Evolutionary conservation across 2,888 invertebrate species (phyloP).

Genomic region (Pollenia amentaria): DNA sequence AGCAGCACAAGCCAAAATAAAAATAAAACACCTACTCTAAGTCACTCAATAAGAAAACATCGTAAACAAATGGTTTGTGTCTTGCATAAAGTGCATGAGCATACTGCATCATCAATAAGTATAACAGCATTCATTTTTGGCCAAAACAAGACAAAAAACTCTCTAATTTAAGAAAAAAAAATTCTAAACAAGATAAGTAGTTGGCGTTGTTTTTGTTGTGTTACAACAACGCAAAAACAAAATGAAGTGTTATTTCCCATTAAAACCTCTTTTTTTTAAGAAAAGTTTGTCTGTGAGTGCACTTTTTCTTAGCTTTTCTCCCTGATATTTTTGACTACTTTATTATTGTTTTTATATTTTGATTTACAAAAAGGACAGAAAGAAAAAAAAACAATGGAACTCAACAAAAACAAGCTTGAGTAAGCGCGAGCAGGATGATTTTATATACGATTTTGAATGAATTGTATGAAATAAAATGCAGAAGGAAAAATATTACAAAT

Average conservation of each 20-base stretch:
- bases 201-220: neutral
- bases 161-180: neutral
- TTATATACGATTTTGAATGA: too few species aligned
- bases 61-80: conserved; percentile 21
- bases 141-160: neutral
- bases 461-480: neutral
- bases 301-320: neutral
- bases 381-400: neutral
- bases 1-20: conserved; percentile 15
- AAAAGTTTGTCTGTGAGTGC: neutral
- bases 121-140: neutral
- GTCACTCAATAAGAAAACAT: neutral
- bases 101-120: too few species aligned
- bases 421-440: neutral
- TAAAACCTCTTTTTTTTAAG: neutral
- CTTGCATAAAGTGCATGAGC: conserved; percentile 33
- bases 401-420: neutral
- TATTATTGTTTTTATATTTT: conserved; percentile 40
- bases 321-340: conserved; percentile 40
- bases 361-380: neutral
- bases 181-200: neutral
- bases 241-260: conserved; percentile 19
- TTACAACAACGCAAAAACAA: conserved; percentile 3
- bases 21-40: neutral
- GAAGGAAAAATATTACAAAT: neutral